Conservation (phyloP, 1,140 invertebrate genomes). For the Magallana ariakensis region DNA sequence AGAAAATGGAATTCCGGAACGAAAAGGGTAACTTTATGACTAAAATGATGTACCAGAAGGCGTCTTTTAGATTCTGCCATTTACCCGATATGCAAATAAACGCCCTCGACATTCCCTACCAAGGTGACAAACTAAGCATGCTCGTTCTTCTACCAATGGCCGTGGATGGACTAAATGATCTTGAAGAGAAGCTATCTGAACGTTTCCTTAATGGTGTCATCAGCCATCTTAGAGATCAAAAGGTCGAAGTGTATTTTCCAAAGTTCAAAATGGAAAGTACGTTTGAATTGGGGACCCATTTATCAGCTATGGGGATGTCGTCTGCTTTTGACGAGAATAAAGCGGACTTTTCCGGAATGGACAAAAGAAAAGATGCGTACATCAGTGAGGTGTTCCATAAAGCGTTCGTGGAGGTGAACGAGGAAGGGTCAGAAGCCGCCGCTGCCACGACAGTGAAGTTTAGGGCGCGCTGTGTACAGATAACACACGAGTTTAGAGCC, state of each 20-base stretch:
- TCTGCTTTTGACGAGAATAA: conserved; percentile 58
- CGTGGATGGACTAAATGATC: conserved; percentile 70
- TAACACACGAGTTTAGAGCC: conserved; percentile 82
- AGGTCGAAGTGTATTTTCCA: conserved; percentile 71
- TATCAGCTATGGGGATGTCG: conserved; percentile 74
- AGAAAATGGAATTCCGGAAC: conserved; percentile 60
- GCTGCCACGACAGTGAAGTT: conserved; percentile 54
- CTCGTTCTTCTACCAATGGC: conserved; percentile 87
- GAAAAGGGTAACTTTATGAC: conserved; percentile 45
- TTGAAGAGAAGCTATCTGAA: conserved; percentile 49
- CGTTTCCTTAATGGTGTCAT: conserved; percentile 11
- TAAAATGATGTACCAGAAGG: conserved; percentile 61
- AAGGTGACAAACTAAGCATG: conserved; percentile 83
- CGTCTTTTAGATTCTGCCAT: conserved; percentile 38
- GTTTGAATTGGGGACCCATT: conserved; percentile 67
- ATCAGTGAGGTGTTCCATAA: conserved; percentile 80
- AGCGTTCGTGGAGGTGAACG: conserved; percentile 82
- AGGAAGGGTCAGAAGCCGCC: conserved; percentile 72
- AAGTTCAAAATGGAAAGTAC: conserved; percentile 72
- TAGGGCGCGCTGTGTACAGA: neutral
- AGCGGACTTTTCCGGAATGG: conserved; percentile 70
- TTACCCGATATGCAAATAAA: conserved; percentile 81
- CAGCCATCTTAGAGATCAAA: neutral
- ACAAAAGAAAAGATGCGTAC: conserved; percentile 57
- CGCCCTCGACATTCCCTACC: conserved; percentile 87